Evolutionary conservation across 2,113 vertebrate genomes (phyloP).

Genomic region (Ploceus nigricollis): DNA sequence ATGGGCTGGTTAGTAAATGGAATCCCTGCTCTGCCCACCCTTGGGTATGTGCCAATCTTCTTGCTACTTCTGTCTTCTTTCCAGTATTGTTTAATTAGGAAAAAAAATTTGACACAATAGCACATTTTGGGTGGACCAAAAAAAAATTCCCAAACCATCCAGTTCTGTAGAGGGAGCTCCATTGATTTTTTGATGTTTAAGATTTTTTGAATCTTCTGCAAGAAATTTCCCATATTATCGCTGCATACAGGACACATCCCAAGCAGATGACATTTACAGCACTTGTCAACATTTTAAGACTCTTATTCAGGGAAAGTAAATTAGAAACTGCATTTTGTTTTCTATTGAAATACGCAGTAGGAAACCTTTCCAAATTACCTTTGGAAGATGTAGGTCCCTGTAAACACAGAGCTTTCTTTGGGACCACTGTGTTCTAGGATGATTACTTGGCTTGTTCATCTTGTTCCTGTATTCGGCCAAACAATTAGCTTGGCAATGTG

Average conservation of each 20-base stretch:
- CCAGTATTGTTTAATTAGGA: neutral
- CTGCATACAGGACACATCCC: neutral
- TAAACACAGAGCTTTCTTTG: constrained; percentile 23
- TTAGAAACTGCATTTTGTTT: neutral
- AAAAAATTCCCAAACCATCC: neutral
- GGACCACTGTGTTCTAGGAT: constrained; percentile 12
- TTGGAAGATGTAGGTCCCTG: neutral
- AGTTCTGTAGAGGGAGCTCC: neutral
- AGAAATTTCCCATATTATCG: neutral
- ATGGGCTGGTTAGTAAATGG: neutral
- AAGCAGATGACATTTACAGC: neutral
- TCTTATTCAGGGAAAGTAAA: neutral
- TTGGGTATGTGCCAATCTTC: neutral
- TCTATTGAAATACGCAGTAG: neutral
- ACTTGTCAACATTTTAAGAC: neutral
- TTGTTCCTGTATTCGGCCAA: neutral
- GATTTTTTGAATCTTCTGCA: neutral
- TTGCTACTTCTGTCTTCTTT: neutral
- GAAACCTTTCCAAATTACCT: constrained; percentile 24
- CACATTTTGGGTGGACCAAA: neutral
- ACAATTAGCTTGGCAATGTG: neutral
- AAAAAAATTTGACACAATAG: neutral
- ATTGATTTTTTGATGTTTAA: neutral
- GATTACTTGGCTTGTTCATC: constrained; percentile 29
- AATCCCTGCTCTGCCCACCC: neutral